Evolutionary conservation across 2,888 invertebrate genomes (phyloP).

Genomic region (Endomychus coccineus): DNA sequence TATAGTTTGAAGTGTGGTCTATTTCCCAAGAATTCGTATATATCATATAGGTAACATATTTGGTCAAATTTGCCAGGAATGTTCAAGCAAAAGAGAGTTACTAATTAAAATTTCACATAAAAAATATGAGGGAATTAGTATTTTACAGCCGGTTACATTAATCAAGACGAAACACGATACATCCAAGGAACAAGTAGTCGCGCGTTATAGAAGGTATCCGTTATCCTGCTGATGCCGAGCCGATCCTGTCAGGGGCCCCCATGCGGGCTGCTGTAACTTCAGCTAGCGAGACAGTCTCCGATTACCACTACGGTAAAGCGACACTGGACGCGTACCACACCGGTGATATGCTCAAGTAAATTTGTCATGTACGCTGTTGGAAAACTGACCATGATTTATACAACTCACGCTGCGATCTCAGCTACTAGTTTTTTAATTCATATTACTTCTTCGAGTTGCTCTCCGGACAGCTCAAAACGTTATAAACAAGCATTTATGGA

Average conservation of each 20-base stretch:
- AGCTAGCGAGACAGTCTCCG: slow-evolving; percentile 34
- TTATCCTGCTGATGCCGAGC: background rate
- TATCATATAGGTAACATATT: too few species aligned
- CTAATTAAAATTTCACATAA: too few species aligned
- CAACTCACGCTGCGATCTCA: slow-evolving; percentile 25
- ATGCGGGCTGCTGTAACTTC: slow-evolving; percentile 35
- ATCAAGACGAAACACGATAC: too few species aligned
- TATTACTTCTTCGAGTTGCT: too few species aligned
- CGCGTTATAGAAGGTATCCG: background rate
- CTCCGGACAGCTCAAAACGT: too few species aligned
- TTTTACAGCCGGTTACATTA: too few species aligned
- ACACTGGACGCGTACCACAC: slow-evolving; percentile 28
- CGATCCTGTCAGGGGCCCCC: slow-evolving; percentile 22
- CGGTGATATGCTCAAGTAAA: slow-evolving; percentile 41
- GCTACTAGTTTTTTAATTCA: slow-evolving; percentile 16
- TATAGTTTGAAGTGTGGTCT: too few species aligned
- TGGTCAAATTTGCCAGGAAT: too few species aligned
- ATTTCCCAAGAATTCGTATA: too few species aligned
- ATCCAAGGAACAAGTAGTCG: background rate
- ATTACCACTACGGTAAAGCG: slow-evolving; percentile 36
- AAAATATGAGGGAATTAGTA: too few species aligned
- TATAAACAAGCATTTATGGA: too few species aligned
- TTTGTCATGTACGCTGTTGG: slow-evolving; percentile 37
- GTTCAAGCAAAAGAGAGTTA: too few species aligned
- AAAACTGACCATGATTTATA: slow-evolving; percentile 32